Evolutionary conservation across 2,888 invertebrate species (phyloP), one percentile per base, ranked within the genome.

Genomic region (Thera britannica): DNA sequence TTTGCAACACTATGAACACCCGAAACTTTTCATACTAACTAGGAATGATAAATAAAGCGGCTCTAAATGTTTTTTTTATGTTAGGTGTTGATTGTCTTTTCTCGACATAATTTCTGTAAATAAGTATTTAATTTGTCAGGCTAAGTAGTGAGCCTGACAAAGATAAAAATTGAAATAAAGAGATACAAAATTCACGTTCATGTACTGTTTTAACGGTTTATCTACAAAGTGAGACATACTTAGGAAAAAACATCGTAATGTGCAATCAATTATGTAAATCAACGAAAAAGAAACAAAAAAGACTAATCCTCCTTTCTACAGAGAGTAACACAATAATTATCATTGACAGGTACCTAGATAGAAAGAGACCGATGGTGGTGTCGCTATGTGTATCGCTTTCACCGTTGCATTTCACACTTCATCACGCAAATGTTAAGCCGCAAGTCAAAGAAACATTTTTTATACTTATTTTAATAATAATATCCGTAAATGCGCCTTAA

Each of bases 381-480:
- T 58, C 46, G 46, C 44, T 49, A n/a, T 58, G 35, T 44, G 36
- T 48, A 58, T 46, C 58, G 48, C 35, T 58, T 12, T 58, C 23
- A 8, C 48, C 35, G 34, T 58, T 49, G 34, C 35, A 49, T 12
- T 49, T 49, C 44, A 46, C 44, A 46, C 44, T 46, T 46, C 36
- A 58, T 48, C 58, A 58, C 48, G 58, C n/a, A 49, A 58, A 58
- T 58, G 58, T 44, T 48, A 35, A 6, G 46, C 36, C 11, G 36
- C 11, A 35, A 54, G 34, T 52, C 12, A 49, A 52, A 8, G 23
- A 23, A 7, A 23, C 48, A n/a, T 48, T 48, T 57, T 58, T 44
- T 34, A 56, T 34, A 41, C 48, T 54, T 38, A 73, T 75, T 46
- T 46, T 9, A 41, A 41, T 41, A 23, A 23, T 23, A 23, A 23